Base-by-base conservation (phyloP, 2,113 vertebrate genomes). In the Pangasianodon hypophthalmus region DNA sequence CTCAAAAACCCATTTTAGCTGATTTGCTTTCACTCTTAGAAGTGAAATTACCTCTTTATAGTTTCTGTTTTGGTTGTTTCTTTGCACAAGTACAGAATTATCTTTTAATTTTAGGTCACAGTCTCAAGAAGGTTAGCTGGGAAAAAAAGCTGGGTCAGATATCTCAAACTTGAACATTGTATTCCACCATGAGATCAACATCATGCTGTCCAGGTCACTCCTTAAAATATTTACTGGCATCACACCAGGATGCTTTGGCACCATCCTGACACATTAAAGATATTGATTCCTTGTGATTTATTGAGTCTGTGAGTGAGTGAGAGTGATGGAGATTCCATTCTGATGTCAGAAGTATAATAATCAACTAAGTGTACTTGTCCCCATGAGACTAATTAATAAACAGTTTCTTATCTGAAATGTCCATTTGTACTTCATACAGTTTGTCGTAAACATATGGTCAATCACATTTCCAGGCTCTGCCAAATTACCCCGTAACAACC, bases 61-160 rank as follows among this genome's bases (percentile, higher is more conserved):
- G 26, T 67, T 90, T 89, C 83, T 73, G 77, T 64, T 88, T 92
- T 50, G 80, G 52, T 29, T 84, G 41, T 91, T 46, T 58, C 71
- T 44, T 75, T 41, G 52, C 86, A 21, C 21, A 87, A 54, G 18
- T 77, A 46, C 21, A 26, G 69, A 26, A 87, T 62, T 29, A 19
- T 11, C 24, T 24, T 80, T 62, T 21, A 11, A 79, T 81, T 87
- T 79, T 62, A 44, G 32, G 1, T 29, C 14, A 60, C 19, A 87
- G 32, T 8, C 24, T 41, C 26, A 46, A 52, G 50, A 86, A 73
- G 11, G 52, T 73, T 50, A 86, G 29, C 44, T 44, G 16, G 77
- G 26, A 41, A 4, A 56, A 60, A 58, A 87, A 77, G 9, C 21
- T 62, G 26, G 26, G 44, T 21, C 3, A 32, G 48, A 52, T 73